phyloP scores from a whole-genome alignment of 2,797 vertebrate species.

The Molossus molossus region DNA sequence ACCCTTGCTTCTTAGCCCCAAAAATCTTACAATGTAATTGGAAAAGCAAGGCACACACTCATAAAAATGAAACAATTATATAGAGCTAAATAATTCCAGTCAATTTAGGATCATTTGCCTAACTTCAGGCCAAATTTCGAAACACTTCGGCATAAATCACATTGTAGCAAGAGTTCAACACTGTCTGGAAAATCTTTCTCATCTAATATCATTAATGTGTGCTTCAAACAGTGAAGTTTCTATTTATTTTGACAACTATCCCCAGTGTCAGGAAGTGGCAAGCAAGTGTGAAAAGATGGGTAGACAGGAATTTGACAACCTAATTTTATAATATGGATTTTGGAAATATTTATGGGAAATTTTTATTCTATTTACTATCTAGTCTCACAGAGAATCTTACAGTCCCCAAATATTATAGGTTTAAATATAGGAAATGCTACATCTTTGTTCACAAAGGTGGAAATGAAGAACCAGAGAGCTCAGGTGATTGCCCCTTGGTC shows the following conservation, averaged over 20 bases:
- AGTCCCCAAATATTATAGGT: neutral
- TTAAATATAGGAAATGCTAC: neutral
- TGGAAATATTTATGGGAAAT: slow-evolving; percentile 50
- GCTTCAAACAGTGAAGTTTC: slow-evolving; percentile 59
- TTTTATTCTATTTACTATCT: slow-evolving; percentile 32
- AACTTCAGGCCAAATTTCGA: slow-evolving; percentile 64
- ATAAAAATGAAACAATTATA: slow-evolving; percentile 50
- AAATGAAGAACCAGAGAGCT: neutral
- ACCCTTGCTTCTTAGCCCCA: neutral
- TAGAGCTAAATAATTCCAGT: slow-evolving; percentile 42
- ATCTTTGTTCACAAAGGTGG: neutral
- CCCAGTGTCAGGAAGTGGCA: slow-evolving; percentile 37
- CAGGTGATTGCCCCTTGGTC: neutral
- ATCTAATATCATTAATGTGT: slow-evolving; percentile 46
- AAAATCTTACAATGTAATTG: slow-evolving; percentile 32
- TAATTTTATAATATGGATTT: slow-evolving; percentile 66
- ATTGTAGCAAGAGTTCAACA: slow-evolving; percentile 58
- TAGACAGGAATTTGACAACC: slow-evolving; percentile 50
- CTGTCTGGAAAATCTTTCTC: slow-evolving; percentile 67
- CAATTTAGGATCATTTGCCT: slow-evolving; percentile 66
- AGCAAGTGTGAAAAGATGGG: slow-evolving; percentile 43
- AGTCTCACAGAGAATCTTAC: slow-evolving; percentile 5
- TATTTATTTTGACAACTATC: slow-evolving; percentile 73
- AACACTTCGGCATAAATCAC: slow-evolving; percentile 66
- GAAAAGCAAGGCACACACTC: slow-evolving; percentile 47